Evolutionary conservation across 2,113 vertebrate genomes (phyloP).

Genomic region (Ursus arctos): DNA sequence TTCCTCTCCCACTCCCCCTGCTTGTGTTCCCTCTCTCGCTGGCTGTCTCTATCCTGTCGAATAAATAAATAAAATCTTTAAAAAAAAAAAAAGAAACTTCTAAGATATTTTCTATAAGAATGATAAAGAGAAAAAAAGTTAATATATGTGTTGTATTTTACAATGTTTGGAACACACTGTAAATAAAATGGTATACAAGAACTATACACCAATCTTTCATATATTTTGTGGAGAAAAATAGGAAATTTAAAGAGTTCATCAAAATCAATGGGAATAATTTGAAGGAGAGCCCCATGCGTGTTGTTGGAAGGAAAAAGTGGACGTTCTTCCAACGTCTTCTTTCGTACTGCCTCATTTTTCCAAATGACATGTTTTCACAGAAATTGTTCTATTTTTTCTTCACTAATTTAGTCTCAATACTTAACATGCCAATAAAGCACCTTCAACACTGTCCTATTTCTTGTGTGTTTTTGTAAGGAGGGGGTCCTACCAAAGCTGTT

Average conservation of each 20-base stretch:
- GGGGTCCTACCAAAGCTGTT: not conserved
- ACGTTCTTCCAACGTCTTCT: not conserved
- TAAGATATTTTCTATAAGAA: constrained; percentile 86
- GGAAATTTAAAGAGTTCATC: not conserved
- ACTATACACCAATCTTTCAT: not conserved
- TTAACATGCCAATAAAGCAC: not conserved
- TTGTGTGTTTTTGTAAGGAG: not conserved
- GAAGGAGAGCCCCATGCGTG: not conserved
- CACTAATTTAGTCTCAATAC: not conserved
- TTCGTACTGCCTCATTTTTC: not conserved
- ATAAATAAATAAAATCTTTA: too few species aligned
- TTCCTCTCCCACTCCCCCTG: too few species aligned
- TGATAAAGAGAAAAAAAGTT: constrained; percentile 89
- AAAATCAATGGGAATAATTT: not conserved
- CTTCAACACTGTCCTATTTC: not conserved
- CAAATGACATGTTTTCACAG: not conserved
- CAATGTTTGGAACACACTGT: constrained; percentile 88
- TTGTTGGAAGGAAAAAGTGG: not conserved
- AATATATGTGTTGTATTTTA: constrained; percentile 89
- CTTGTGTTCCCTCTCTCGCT: too few species aligned
- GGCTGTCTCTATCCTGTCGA: too few species aligned
- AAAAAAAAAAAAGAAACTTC: constrained; percentile 60
- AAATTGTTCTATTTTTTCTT: not conserved
- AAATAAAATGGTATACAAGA: constrained; percentile 76
- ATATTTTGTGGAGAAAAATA: not conserved